Base-by-base conservation (phyloP, 2,113 vertebrate species). In the Jaculus jaculus region DNA sequence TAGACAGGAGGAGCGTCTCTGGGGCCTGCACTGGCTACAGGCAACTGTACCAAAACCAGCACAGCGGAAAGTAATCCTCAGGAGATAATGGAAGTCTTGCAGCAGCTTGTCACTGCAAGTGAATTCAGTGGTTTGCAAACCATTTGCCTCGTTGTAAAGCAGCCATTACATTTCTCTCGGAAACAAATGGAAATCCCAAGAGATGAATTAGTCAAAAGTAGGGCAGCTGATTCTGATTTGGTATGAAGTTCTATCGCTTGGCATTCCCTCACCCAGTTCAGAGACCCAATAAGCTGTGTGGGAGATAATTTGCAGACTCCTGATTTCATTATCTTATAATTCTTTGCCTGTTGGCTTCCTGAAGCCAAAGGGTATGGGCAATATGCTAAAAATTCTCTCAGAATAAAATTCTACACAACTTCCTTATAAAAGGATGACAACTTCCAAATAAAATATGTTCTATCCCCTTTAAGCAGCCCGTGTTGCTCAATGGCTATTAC, bases 391-490 rank as follows among this genome's bases (percentile, higher is more conserved):
- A 77, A 60, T 73, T 54, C 42, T 81, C 15, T 78, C 20, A 84
- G 61, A 73, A 82, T 91, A 65, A 94, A 95, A 91, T 68, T 78
- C 26, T 51, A 24, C 20, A 28, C 5, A 89, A 21, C 28, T 63
- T 51, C 37, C 13, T 65, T 84, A 84, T 5, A 74, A 92, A 83
- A 10, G 66, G 79, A 87, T 30, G 66, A 86, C 7, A 88, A 37
- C 42, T 75, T 80, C 77, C 39, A 91, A 79, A 86, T 42, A 60
- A 82, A 85, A 37, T 28, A 3, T 77, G 6, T 42, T 54, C n/a
- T 61, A 83, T 12, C 69, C 32, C 5, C 60, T 68, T 80, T 30
- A 72, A 86, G 42, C 15, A 11, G 30, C 16, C 17, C 13, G 0
- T 51, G 37, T 39, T 75, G 32, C 4, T 84, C n/a, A 20, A 13